phyloP scores from a whole-genome alignment of 2,888 invertebrate genomes.

The Trachelus tabidus region DNA sequence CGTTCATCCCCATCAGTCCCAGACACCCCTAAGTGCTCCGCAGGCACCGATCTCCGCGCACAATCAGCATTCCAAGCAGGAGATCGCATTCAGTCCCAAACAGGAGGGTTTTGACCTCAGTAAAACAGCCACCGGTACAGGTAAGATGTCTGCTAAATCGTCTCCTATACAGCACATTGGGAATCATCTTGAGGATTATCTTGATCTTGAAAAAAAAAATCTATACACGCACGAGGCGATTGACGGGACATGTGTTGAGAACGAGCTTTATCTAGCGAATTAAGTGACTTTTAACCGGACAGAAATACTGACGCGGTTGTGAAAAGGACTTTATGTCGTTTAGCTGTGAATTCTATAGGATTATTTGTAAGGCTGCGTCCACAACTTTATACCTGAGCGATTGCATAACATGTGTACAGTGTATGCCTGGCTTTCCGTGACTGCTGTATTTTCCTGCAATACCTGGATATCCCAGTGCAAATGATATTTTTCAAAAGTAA shows the following conservation, averaged over 20 bases:
- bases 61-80: slow-evolving; percentile 60
- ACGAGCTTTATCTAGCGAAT: slow-evolving; percentile 25
- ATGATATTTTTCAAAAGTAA: background rate
- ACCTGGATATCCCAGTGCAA: background rate
- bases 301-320: slow-evolving; percentile 9
- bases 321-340: slow-evolving; percentile 34
- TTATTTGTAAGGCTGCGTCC: slow-evolving; percentile 15
- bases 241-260: background rate
- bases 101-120: slow-evolving; percentile 74
- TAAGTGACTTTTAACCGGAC: slow-evolving; percentile 37
- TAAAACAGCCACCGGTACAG: slow-evolving; percentile 73
- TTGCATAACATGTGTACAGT: background rate
- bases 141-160: slow-evolving; percentile 62
- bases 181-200: background rate
- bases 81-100: slow-evolving; percentile 68
- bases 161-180: background rate
- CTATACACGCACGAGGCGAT: background rate
- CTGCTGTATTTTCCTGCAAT: background rate
- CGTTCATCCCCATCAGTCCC: slow-evolving; percentile 53
- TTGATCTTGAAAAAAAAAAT: background rate
- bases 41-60: slow-evolving; percentile 62
- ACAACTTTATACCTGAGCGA: background rate
- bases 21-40: slow-evolving; percentile 67
- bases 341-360: slow-evolving; percentile 22
- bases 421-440: background rate